Evolutionary conservation across 1,140 invertebrate species (phyloP), one percentile per base, ranked within the genome.

Genomic region (Eriocheir sinensis): DNA sequence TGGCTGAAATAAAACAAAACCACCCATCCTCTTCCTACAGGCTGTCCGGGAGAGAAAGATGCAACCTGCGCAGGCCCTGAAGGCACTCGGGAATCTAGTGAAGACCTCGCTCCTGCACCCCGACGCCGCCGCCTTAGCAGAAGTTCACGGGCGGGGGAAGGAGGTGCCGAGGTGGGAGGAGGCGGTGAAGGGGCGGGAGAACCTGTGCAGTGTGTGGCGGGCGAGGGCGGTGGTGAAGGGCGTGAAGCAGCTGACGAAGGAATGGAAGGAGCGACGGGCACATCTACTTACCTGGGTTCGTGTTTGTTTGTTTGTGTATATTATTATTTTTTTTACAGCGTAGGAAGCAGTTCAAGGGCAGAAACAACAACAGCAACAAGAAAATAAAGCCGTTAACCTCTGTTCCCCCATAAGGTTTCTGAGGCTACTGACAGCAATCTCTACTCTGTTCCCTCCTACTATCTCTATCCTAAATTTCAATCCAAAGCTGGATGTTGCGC

Each of bases 201-300:
- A 94, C 86, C 53, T 81, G 30, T 32, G 60, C 3, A 89, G 86
- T 36, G 60, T 94, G 86, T 3, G 86, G n/a, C 27, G 17, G 38
- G 86, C 38, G 9, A 53, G 85, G 60, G 34, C 40, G n/a, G 53
- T 90, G 4, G 41, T 81, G 34, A 21, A 21, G 27, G 36, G 41
- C 53, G 86, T 94, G 12, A 41, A 34, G 60, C 38, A 17, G 12
- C 40, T 94, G n/a, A 72, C 38, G 8, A 30, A 60, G 86, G 93
- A 94, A 41, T 89, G 85, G 93, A 81, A 48, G 38, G 86, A 72
- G 34, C 86, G 93, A 79, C 53, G 89, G 21, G 3, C 15, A 6
- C 93, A 94, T 17, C 86, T 94, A 0, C 12, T 80, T 2, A 32
- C 86, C 21, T 94, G 93, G 93, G 93, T 94, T 32, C 6, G 53